Conservation (phyloP, 2,888 invertebrate species). For the Saturnia pavonia region DNA sequence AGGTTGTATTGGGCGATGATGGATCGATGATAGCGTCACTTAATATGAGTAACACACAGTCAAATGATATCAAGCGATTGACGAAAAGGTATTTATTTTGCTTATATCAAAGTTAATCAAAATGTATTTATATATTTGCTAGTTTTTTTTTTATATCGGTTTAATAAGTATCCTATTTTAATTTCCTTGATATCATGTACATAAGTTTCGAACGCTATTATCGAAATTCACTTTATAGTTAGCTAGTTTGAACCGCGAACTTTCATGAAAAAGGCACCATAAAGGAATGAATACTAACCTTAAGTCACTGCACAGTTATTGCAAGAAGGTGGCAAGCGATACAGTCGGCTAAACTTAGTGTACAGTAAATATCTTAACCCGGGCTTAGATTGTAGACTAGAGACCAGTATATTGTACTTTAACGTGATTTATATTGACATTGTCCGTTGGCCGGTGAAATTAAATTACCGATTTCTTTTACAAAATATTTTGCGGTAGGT, state of each 20-base stretch:
- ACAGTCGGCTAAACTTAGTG: neutral
- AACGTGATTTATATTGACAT: constrained; percentile 42
- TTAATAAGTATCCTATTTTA: too few species aligned
- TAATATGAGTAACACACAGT: too few species aligned
- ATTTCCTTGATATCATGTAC: too few species aligned
- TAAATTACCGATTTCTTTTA: constrained; percentile 35
- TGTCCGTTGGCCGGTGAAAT: constrained; percentile 39
- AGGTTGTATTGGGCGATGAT: neutral
- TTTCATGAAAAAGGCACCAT: neutral
- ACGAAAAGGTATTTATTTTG: too few species aligned
- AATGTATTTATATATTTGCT: too few species aligned
- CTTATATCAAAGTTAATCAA: too few species aligned
- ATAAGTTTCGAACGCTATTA: too few species aligned
- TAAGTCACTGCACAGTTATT: neutral
- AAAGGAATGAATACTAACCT: neutral
- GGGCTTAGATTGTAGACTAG: constrained; percentile 28
- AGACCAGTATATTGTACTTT: constrained; percentile 45
- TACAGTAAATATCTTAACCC: constrained; percentile 18
- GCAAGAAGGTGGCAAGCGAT: neutral
- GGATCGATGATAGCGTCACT: neutral
- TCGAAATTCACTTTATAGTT: neutral
- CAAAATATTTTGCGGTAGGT: neutral
- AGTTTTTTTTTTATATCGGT: too few species aligned
- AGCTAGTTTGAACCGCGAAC: neutral
- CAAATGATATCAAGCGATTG: too few species aligned